Conservation (phyloP, 1,140 invertebrate species). For the Penaeus vannamei region DNA sequence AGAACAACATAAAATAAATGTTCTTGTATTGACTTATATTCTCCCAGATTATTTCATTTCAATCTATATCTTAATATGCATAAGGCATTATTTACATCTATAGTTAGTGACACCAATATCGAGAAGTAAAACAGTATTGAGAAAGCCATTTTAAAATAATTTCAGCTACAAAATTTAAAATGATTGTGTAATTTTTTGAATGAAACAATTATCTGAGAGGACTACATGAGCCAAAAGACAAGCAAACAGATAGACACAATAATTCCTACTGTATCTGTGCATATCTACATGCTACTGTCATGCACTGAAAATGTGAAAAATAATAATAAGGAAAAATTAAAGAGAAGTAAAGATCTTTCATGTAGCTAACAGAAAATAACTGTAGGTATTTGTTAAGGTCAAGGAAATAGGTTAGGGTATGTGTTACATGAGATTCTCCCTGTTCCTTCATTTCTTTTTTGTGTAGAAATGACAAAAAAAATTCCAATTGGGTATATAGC, state of each 20-base stretch:
- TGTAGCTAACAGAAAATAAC: constrained; percentile 59
- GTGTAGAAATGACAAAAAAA: constrained; percentile 13
- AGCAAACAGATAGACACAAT: constrained; percentile 24
- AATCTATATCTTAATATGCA: neutral
- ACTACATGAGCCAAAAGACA: constrained; percentile 9
- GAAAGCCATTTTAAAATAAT: too few species aligned
- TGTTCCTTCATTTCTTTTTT: constrained; percentile 62
- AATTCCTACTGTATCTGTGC: constrained; percentile 29
- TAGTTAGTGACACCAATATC: too few species aligned
- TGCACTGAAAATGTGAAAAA: constrained; percentile 50
- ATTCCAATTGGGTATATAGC: constrained; percentile 42
- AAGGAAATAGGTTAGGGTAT: constrained; percentile 51
- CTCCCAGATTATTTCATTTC: neutral
- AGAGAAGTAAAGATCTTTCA: constrained; percentile 48
- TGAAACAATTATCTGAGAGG: too few species aligned
- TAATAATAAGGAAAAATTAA: constrained; percentile 53
- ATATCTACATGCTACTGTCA: constrained; percentile 51
- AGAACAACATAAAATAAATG: constrained; percentile 53
- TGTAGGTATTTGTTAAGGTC: constrained; percentile 4
- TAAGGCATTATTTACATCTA: neutral
- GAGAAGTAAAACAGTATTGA: too few species aligned
- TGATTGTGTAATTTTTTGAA: too few species aligned
- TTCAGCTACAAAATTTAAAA: too few species aligned
- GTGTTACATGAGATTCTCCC: constrained; percentile 62
- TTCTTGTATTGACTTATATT: constrained; percentile 43